These are phyloP conservation scores for Pemphredon lugubris DNA, from an alignment of 2,888 invertebrate genomes.

Conservation along the genomic window DNA sequence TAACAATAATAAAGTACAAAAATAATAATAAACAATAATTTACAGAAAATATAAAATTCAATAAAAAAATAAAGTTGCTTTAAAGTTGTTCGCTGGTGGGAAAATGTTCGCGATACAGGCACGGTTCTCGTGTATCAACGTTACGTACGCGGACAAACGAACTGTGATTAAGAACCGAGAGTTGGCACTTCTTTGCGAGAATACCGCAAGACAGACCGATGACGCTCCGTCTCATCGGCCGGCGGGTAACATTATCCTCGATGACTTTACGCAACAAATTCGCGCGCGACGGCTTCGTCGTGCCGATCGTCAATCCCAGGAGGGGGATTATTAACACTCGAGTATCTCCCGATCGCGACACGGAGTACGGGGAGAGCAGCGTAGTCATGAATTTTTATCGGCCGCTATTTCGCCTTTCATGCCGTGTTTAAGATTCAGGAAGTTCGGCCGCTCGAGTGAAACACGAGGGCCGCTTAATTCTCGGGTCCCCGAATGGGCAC, in stretches of 20 bases:
- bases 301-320: too few relatives aligned
- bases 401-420: slow-evolving; percentile 40
- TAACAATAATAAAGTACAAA: too few relatives aligned
- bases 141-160: slow-evolving; percentile 7
- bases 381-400: slow-evolving; percentile 57
- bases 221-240: background rate
- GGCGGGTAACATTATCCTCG: slow-evolving; percentile 27
- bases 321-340: slow-evolving; percentile 44
- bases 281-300: too few relatives aligned
- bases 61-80: too few relatives aligned
- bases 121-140: too few relatives aligned
- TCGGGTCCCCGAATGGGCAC: slow-evolving; percentile 58
- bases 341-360: too few relatives aligned
- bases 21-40: too few relatives aligned
- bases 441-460: slow-evolving; percentile 26
- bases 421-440: slow-evolving; percentile 51
- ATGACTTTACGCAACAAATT: slow-evolving; percentile 29
- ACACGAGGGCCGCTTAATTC: slow-evolving; percentile 58
- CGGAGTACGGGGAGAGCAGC: too few relatives aligned
- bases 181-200: slow-evolving; percentile 26
- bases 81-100: too few relatives aligned
- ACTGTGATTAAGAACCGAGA: slow-evolving; percentile 33
- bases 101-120: too few relatives aligned
- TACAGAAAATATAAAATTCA: too few relatives aligned
- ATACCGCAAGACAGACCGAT: slow-evolving; percentile 21